phyloP scores from a whole-genome alignment of 2,113 vertebrate species.

The Garra rufa region DNA sequence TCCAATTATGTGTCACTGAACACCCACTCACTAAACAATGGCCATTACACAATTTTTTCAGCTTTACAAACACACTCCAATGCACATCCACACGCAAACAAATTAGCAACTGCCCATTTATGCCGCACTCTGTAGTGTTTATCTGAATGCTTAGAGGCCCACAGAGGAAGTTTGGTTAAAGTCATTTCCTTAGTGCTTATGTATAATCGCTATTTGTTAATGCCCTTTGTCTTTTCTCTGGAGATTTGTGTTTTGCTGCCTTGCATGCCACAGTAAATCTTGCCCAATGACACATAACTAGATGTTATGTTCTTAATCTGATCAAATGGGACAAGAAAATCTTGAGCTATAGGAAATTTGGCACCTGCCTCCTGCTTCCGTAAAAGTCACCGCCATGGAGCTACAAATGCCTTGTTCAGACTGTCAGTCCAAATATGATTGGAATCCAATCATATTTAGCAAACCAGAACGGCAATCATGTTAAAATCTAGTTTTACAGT shows the following conservation, averaged over 20 bases:
- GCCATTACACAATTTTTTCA: conserved; percentile 34
- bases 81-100: background rate
- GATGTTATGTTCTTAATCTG: background rate
- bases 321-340: too few species aligned
- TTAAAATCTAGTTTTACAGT: too few species aligned
- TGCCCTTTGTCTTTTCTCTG: background rate
- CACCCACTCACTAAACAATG: conserved; percentile 30
- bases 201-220: background rate
- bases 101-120: background rate
- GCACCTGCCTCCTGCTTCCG: too few species aligned
- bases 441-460: too few species aligned
- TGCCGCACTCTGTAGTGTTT: background rate
- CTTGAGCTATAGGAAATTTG: too few species aligned
- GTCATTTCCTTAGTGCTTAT: background rate
- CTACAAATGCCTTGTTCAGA: too few species aligned
- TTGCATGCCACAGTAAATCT: background rate
- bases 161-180: conserved; percentile 16
- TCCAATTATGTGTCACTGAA: conserved; percentile 61
- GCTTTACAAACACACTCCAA: conserved; percentile 22
- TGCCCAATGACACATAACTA: background rate
- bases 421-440: too few species aligned
- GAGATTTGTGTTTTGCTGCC: conserved; percentile 3
- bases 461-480: too few species aligned
- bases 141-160: background rate
- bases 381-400: too few species aligned